phyloP scores from a whole-genome alignment of 2,797 vertebrate species.

The Argyrosomus regius region DNA sequence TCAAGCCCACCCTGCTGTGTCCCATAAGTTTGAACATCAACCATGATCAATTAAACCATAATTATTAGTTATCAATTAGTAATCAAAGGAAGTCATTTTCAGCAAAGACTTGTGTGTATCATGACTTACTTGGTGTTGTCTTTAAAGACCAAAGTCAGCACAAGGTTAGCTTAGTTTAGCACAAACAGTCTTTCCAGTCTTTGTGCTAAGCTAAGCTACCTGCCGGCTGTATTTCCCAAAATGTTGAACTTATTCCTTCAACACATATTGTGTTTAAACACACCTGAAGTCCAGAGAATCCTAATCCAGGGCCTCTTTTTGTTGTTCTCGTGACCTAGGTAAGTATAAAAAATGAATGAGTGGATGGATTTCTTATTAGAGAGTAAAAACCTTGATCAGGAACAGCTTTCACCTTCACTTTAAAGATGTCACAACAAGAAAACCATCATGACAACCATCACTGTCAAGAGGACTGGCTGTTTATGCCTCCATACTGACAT shows the following conservation, averaged over 20 bases:
- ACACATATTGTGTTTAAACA: neutral
- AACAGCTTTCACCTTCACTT: neutral
- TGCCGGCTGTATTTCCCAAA: neutral
- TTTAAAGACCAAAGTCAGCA: neutral
- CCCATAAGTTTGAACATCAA: neutral
- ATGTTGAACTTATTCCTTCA: neutral
- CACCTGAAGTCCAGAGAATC: neutral
- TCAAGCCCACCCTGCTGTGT: neutral
- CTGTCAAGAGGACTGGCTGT: neutral
- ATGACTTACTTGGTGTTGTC: neutral
- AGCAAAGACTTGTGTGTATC: neutral
- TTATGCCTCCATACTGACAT: conserved; percentile 11
- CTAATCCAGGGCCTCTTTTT: neutral
- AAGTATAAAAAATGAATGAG: neutral
- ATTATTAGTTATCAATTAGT: neutral
- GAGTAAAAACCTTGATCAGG: neutral
- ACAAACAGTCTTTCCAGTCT: neutral
- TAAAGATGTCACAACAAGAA: conserved; percentile 11
- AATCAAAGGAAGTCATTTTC: neutral
- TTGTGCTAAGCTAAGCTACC: neutral
- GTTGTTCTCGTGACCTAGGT: neutral
- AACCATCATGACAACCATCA: neutral
- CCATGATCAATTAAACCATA: neutral
- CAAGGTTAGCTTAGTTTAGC: neutral
- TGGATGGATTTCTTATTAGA: neutral